Evolutionary conservation across 2,888 invertebrate species (phyloP).

Genomic region (Rhaphigaster nebulosa): DNA sequence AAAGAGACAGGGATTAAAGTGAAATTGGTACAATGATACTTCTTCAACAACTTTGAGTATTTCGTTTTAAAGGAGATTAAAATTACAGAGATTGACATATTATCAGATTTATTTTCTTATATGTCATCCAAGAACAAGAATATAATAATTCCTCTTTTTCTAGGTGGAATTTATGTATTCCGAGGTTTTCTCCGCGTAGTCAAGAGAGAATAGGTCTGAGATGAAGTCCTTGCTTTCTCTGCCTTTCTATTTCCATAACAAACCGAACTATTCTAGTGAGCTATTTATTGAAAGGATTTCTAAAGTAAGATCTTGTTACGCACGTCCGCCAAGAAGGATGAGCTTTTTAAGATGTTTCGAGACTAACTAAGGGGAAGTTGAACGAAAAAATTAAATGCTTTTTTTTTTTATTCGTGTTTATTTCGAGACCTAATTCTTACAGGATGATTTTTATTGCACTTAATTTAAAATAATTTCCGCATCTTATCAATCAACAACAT

Average conservation of each 20-base stretch:
- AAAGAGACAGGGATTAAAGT: no score
- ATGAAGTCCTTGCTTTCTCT: constrained; percentile 7
- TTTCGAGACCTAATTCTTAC: no score
- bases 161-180: background rate
- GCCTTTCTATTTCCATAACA: constrained; percentile 13
- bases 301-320: background rate
- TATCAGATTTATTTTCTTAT: background rate
- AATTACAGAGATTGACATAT: background rate
- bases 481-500: no score
- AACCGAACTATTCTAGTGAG: background rate
- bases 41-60: no score
- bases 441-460: no score
- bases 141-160: background rate
- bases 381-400: no score
- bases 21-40: no score
- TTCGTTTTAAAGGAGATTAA: no score
- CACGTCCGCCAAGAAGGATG: background rate
- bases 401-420: no score
- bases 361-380: no score
- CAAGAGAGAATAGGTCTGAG: background rate
- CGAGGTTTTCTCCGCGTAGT: background rate
- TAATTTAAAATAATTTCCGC: no score
- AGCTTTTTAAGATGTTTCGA: no score
- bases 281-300: background rate
- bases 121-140: background rate